Base-by-base conservation (phyloP, 2,888 invertebrate genomes). In the Apeira syringaria region DNA sequence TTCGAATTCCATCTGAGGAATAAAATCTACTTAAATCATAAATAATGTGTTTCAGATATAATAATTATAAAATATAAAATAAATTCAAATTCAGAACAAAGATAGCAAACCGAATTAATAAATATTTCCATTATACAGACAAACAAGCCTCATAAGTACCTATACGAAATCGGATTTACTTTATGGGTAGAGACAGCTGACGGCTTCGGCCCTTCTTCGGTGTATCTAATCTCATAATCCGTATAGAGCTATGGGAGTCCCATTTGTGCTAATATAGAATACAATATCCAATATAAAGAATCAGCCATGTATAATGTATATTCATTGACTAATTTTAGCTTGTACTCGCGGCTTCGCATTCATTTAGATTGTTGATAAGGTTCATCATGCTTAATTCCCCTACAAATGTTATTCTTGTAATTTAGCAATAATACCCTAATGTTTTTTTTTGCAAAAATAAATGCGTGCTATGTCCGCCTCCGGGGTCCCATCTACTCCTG, bases 151-250 rank as follows among this genome's bases (percentile, higher is more conserved):
- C 12, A 31, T 35, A 32, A 7, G 7, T 20, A 20, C n/a, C n/a
- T 24, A 6, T 9, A 6, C 15, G 22, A 27, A 28, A 25, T 33
- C 28, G 28, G 44, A 33, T 44, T 44, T 33, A 15, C 17, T 22
- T 20, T 25, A 31, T 34, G 36, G 32, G 40, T 35, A 33, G 38
- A 48, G 53, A 55, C 47, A 59, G 53, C 61, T 53, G 53, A 52
- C 48, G 50, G 58, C 45, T 64, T 62, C 62, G 59, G 54, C 53
- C 58, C 46, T 44, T 47, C 27, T 44, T 46, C 27, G 47, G 25
- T 48, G 56, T 54, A 51, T 56, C 61, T 65, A 68, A 71, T 64
- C 64, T 60, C 47, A 22, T 63, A 62, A 70, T 64, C 62, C 60
- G 20, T 11, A 31, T 12, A 30, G 8, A 24, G 25, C 27, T 22